Base-by-base conservation (phyloP, 1,140 invertebrate species). In the Catajapyx aquilonaris region DNA sequence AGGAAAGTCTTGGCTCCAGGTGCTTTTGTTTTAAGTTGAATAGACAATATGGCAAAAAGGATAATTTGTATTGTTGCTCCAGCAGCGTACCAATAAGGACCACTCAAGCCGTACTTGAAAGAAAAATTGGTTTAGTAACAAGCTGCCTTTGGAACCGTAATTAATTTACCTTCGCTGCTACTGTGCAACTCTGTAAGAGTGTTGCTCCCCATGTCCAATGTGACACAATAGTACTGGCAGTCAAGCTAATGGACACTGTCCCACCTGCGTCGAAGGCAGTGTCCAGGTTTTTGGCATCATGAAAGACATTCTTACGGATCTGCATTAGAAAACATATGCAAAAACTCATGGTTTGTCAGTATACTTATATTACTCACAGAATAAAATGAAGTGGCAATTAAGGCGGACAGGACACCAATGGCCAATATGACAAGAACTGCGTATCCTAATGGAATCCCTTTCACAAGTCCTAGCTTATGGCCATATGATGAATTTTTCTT, bases 191-290 rank as follows among this genome's bases (percentile, higher is more conserved):
- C 42, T 60, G 56, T 4, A 62, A 46, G 2, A 62, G 45, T 3
- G 59, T 59, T 2, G 60, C 59, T 1, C 57, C 55, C 60, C 60
- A 62, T 19, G 56, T 61, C 59, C 59, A 62, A 38, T 61, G 56
- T 4, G 57, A 58, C 2, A 62, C 54, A 4, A 62, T 52, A 0
- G 57, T 60, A 2, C 57, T 55, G 7, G 56, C 54, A 1, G 55
- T 56, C 7, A 61, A 34, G 4, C 57, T 56, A 5, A 53, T 46
- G 21, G 50, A 55, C 20, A 61, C 54, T 13, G 52, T 56, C 3
- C 59, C 59, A 2, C 58, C 59, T 10, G 57, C 59, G 46, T 60
- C 54, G 45, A 61, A 62, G 7, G 53, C 43, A 5, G 52, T 58
- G 41, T 60, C 57, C 32, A 61, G 38, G 13, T 45, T 48, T 23